Conservation (phyloP, 2,797 vertebrate species). For the Poeciliopsis infans region DNA sequence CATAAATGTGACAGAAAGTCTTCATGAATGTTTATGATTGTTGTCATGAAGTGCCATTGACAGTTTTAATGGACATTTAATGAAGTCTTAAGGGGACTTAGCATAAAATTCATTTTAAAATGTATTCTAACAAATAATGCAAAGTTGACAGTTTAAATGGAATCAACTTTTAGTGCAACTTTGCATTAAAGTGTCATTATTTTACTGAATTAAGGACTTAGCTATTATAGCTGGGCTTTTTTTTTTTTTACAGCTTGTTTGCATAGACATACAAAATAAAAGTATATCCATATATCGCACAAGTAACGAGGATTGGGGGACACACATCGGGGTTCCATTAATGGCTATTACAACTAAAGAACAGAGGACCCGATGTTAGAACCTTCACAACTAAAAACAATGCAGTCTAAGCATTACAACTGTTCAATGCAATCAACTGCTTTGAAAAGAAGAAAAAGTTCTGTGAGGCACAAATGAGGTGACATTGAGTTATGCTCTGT, state of each 20-base stretch:
- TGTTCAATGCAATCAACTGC: not conserved
- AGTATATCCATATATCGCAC: not conserved
- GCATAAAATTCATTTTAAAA: too few relatives aligned
- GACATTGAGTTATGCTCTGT: not conserved
- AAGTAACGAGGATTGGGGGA: not conserved
- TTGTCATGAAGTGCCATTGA: too few relatives aligned
- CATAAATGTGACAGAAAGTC: too few relatives aligned
- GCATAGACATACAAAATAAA: not conserved
- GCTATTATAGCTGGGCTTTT: not conserved
- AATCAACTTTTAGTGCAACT: too few relatives aligned
- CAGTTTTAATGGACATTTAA: too few relatives aligned
- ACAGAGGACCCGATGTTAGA: not conserved
- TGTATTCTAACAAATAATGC: too few relatives aligned
- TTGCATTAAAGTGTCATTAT: too few relatives aligned
- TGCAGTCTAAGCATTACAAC: not conserved
- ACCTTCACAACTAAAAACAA: not conserved
- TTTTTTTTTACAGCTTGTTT: not conserved
- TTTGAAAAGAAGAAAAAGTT: not conserved
- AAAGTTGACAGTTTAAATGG: too few relatives aligned
- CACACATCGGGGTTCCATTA: not conserved
- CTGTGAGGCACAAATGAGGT: not conserved
- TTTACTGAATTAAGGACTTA: not conserved
- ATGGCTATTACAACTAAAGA: not conserved
- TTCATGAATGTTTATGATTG: too few relatives aligned
- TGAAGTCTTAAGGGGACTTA: too few relatives aligned